Base-by-base conservation (phyloP, 2,888 invertebrate species). In the Agrotis segetum region DNA sequence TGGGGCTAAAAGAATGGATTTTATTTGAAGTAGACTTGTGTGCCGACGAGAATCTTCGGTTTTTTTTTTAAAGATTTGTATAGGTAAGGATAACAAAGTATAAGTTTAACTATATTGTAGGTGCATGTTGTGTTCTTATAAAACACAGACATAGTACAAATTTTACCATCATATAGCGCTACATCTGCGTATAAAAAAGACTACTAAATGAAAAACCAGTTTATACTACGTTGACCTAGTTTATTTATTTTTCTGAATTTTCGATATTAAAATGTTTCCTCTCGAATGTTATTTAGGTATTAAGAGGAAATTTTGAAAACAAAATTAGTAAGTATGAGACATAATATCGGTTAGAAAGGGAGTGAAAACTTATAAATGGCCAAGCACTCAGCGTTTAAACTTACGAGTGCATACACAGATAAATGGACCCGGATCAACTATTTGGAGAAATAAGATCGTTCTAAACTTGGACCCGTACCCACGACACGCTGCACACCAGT, bases 1-100 rank as follows among this genome's bases (percentile, higher is more conserved):
- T 17, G 71, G 61, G 55, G 60, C 64, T 77, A 77, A 84, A 56
- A 79, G 61, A 81, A 73, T 76, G 49, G 62, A 46, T 73, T 69
- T 74, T 77, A 77, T 81, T 76, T 69, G 60, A 66, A 69, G 78
- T 56, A 47, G 58, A 52, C 52, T 53, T 77, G 59, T 63, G 21
- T 62, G 77, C 77, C 64, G 71, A 61, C 61, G 55, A 59, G 34
- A 53, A 29, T 19, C 19, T 40, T 44, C n/a, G 16, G 3, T 2
- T 44, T 60, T 60, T 24, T 24, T 79, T 79, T 11, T 74, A 13
- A 2, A 47, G 19, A 46, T 67, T 67, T 73, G n/a, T 24, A 24
- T 24, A 24, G 24, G 24, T 24, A 9, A 3, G 44, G 19, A 64
- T 21, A 16, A 11, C 14, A 6, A 3, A 16, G 24, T 29, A n/a